phyloP scores from a whole-genome alignment of 1,140 invertebrate genomes.

The Cotesia glomerata region DNA sequence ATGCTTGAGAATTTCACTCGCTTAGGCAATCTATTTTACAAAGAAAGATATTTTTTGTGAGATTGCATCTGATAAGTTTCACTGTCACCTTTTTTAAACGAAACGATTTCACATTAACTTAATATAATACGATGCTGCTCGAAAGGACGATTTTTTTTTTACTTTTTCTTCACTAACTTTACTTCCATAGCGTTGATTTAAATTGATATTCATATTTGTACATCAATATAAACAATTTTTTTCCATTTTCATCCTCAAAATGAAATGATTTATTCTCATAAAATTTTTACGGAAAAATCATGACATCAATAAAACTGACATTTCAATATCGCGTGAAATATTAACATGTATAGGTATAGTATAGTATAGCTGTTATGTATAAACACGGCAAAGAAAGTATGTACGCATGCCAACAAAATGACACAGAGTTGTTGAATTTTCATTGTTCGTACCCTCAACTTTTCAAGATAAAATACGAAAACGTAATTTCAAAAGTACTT shows the following conservation, averaged over 20 bases:
- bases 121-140: not conserved
- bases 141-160: not conserved
- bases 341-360: too few relatives aligned
- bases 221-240: too few relatives aligned
- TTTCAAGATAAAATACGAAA: not conserved
- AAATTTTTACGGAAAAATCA: not conserved
- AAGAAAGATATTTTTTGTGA: slow-evolving; percentile 1
- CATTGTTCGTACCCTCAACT: too few relatives aligned
- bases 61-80: slow-evolving; percentile 9
- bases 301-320: not conserved
- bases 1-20: not conserved
- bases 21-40: not conserved
- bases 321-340: not conserved
- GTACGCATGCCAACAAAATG: too few relatives aligned
- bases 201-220: too few relatives aligned
- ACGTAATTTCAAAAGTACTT: not conserved
- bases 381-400: too few relatives aligned
- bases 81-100: not conserved
- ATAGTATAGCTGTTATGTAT: too few relatives aligned
- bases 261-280: not conserved
- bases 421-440: too few relatives aligned
- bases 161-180: too few relatives aligned
- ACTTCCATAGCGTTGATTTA: too few relatives aligned
- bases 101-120: not conserved
- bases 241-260: not conserved